phyloP scores from a whole-genome alignment of 2,113 vertebrate species.

The Gymnogyps californianus region DNA sequence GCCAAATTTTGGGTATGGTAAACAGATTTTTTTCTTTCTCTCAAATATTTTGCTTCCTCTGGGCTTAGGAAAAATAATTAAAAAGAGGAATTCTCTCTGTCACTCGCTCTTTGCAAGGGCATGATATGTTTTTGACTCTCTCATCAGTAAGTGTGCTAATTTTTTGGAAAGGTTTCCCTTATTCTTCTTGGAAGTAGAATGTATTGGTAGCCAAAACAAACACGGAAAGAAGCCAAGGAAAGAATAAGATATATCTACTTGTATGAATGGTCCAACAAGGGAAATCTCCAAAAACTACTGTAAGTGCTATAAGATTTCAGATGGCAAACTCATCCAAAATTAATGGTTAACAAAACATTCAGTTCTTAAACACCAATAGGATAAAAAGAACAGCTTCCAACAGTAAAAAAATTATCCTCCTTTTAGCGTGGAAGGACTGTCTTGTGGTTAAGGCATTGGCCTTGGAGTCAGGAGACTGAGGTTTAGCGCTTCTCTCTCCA shows the following conservation, averaged over 20 bases:
- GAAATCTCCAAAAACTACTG: conserved; percentile 57
- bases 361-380: background rate
- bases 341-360: conserved; percentile 24
- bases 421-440: background rate
- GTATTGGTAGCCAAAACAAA: conserved; percentile 50
- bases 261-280: conserved; percentile 1
- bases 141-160: background rate
- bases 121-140: background rate
- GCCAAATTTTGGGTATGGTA: background rate
- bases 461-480: background rate
- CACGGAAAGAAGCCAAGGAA: conserved; percentile 28
- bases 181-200: conserved; percentile 29
- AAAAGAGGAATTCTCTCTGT: background rate
- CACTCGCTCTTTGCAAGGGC: background rate
- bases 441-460: background rate
- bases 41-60: conserved; percentile 49
- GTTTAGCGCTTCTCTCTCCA: background rate
- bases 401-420: background rate
- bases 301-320: conserved; percentile 34
- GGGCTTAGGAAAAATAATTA: conserved; percentile 30
- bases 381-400: background rate
- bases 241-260: conserved; percentile 33
- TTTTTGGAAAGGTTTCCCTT: conserved; percentile 18
- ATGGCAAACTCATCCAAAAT: conserved; percentile 11
- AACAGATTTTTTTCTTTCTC: conserved; percentile 1